Base-by-base conservation (phyloP, 2,797 vertebrate species). In the Otolemur crassicaudatus region DNA sequence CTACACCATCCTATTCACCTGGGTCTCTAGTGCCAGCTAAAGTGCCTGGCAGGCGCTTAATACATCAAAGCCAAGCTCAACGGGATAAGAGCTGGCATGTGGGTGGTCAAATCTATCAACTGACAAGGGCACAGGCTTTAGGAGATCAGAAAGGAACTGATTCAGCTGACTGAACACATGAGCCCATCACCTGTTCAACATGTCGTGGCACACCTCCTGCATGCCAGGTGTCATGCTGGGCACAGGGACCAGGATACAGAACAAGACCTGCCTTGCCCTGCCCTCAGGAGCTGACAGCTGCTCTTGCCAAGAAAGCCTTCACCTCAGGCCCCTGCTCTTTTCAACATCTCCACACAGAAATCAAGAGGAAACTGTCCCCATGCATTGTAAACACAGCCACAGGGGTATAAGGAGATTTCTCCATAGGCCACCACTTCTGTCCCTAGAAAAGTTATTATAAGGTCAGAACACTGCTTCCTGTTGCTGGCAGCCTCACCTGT, bases 171-270 rank as follows among this genome's bases (percentile, higher is more conserved):
- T 31, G 67, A 56, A 80, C 40, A 81, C 4, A 1, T 8, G 34
- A 7, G 11, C 8, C 69, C 29, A 16, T 88, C 5, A 19, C 2
- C 34, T 43, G 23, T 31, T 73, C 12, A 7, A 37, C 37, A 37
- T 3, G 22, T 40, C 17, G 16, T 1, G 0, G 8, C 58, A 46
- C 1, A 0, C 10, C 25, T 56, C 73, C 65, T 65, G 58, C 5
- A 9, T 7, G 23, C 13, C 53, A 69, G 31, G 61, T 5, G 5
- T 63, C 7, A 3, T 19, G 37, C 40, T 20, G 40, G 75, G 61
- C n/a, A 10, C 0, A 0, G 63, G 17, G 7, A n/a, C 61, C 27
- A 84, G 4, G 1, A n/a, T 4, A 20, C 16, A 0, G 29, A 72
- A 27, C 17, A 40, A n/a, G n/a, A 34, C 37, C 60, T 10, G 22